Evolutionary conservation across 2,888 invertebrate species (phyloP).

Genomic region (Trachelus iudaicus): DNA sequence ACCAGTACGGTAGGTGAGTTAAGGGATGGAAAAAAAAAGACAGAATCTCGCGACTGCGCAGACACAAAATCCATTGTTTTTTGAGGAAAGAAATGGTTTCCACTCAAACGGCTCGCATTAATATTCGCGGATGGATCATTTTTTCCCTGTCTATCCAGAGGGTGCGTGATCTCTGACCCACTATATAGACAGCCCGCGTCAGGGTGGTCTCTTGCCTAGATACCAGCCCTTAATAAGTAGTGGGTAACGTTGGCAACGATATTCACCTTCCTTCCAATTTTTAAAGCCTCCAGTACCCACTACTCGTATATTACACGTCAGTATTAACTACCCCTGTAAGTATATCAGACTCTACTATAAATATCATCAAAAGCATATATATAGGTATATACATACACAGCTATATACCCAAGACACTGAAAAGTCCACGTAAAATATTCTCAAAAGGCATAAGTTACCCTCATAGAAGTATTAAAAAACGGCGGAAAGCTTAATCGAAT

Average conservation of each 20-base stretch:
- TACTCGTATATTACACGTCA: not conserved
- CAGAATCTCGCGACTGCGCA: not conserved
- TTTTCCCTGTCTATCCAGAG: not conserved
- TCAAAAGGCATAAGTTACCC: not conserved
- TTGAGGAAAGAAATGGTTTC: constrained; percentile 26
- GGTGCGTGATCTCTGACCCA: not conserved
- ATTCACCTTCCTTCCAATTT: not conserved
- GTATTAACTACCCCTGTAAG: not conserved
- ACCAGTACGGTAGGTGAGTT: not conserved
- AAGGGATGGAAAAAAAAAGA: not conserved
- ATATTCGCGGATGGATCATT: constrained; percentile 14
- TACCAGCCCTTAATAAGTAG: not conserved
- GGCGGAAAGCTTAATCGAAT: constrained; percentile 32
- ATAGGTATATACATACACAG: not conserved
- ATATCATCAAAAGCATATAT: not conserved
- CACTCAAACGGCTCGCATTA: constrained; percentile 30
- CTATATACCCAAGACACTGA: not conserved
- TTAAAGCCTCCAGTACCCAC: not conserved
- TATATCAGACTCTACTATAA: not conserved
- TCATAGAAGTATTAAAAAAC: not conserved
- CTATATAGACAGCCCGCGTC: not conserved
- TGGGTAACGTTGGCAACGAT: not conserved
- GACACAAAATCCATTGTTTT: constrained; percentile 23
- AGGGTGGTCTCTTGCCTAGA: not conserved
- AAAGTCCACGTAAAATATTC: not conserved